Evolutionary conservation across 2,797 vertebrate species (phyloP).

Genomic region (Calcarius lapponicus): DNA sequence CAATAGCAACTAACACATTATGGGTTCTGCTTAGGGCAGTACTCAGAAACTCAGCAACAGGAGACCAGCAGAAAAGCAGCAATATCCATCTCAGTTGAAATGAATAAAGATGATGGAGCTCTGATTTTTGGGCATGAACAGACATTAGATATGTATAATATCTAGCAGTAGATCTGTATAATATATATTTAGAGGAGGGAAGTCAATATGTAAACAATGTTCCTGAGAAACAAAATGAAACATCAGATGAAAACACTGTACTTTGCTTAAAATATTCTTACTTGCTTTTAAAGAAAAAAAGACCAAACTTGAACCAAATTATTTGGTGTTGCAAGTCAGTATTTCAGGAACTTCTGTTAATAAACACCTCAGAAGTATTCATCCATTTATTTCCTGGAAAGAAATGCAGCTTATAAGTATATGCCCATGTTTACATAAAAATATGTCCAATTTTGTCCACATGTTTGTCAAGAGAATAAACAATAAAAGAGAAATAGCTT

Average conservation of each 20-base stretch:
- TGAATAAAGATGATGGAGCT: not conserved
- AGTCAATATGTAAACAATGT: not conserved
- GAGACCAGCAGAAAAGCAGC: not conserved
- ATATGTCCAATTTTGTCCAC: not conserved
- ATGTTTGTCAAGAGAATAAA: not conserved
- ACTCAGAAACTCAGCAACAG: not conserved
- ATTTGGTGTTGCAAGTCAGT: not conserved
- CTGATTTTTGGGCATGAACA: not conserved
- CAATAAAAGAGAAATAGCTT: not conserved
- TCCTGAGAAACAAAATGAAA: not conserved
- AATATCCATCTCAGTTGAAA: not conserved
- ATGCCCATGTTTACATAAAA: not conserved
- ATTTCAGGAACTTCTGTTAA: not conserved
- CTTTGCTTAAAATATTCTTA: not conserved
- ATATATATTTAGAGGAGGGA: not conserved
- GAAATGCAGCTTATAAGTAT: not conserved
- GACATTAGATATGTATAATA: not conserved
- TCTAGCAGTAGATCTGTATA: not conserved
- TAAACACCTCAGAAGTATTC: not conserved
- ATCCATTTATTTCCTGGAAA: not conserved
- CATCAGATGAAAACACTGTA: not conserved
- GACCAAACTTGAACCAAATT: fast-evolving
- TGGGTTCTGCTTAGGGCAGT: not conserved
- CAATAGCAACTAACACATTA: not conserved
- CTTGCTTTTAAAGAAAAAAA: not conserved